Evolutionary conservation across 2,888 invertebrate species (phyloP).

Genomic region (Synanthedon formicaeformis): DNA sequence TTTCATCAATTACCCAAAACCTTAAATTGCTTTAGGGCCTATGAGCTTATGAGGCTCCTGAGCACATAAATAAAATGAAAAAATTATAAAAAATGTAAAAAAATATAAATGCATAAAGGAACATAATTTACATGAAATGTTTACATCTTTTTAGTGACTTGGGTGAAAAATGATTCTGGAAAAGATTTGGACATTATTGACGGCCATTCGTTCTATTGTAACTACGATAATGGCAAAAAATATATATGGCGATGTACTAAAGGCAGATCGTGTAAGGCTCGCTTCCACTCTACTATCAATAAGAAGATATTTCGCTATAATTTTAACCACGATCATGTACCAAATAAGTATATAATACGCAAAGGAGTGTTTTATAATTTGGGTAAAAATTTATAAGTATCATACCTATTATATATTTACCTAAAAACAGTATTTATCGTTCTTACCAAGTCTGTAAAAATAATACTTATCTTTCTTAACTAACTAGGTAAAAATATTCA

Average conservation of each 20-base stretch:
- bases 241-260: constrained; percentile 7
- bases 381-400: no score
- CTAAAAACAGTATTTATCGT: no score
- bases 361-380: constrained; percentile 7
- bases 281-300: constrained; percentile 10
- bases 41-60: no score
- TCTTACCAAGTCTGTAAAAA: no score
- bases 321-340: constrained; percentile 10
- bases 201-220: constrained; percentile 20
- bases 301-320: constrained; percentile 6
- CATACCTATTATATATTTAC: no score
- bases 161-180: constrained; percentile 14
- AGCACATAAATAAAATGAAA: no score
- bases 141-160: background rate
- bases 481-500: background rate
- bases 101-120: no score
- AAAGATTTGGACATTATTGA: constrained; percentile 18
- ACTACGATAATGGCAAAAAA: background rate
- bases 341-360: constrained; percentile 9
- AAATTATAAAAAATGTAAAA: no score
- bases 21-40: no score
- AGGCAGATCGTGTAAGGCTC: constrained; percentile 13
- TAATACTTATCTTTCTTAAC: no score
- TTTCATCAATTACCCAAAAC: no score
- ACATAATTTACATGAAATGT: no score